A percentile compares a stretch with the other conserved stretches of the same genome.
Evolutionary conservation across 92 coral and sea anemone genomes (phyloP).

Genomic region (Desmophyllum pertusum): DNA sequence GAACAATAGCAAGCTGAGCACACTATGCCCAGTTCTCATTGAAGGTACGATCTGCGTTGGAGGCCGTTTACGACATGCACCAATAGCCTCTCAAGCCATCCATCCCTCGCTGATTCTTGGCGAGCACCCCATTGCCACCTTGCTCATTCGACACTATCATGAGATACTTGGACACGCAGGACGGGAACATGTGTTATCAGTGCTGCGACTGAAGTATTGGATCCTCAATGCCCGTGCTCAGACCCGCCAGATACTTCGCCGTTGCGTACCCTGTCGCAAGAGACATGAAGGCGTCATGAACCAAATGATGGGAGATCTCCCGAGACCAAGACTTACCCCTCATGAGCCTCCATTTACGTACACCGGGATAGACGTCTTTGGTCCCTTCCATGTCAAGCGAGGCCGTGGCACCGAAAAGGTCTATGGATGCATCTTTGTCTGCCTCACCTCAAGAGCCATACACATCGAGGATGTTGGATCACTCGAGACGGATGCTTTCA

Average conservation of each 20-base stretch:
- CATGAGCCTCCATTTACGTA: slow-evolving; percentile 4
- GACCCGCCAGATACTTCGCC: slow-evolving; percentile 18
- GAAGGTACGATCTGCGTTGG: slow-evolving; percentile 35
- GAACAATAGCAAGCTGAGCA: not conserved
- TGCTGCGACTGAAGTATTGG: slow-evolving; percentile 25
- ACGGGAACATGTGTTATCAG: slow-evolving; percentile 44
- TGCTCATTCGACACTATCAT: slow-evolving; percentile 34
- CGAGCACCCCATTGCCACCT: slow-evolving; percentile 34
- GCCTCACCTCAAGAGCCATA: slow-evolving; percentile 49
- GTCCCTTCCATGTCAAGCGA: slow-evolving; percentile 31
- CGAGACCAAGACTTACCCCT: not conserved
- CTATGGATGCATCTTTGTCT: slow-evolving; percentile 60
- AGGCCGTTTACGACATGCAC: slow-evolving; percentile 44
- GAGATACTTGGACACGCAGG: slow-evolving; percentile 36
- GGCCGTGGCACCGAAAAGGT: slow-evolving; percentile 20
- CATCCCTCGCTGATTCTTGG: slow-evolving; percentile 38
- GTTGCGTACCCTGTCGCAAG: slow-evolving; percentile 15
- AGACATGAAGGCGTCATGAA: slow-evolving; percentile 33
- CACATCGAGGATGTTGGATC: slow-evolving; percentile 63
- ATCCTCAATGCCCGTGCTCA: slow-evolving; percentile 24
- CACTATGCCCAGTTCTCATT: not conserved
- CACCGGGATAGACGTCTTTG: slow-evolving; percentile 26
- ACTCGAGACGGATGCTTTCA: slow-evolving; percentile 39
- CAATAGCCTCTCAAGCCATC: slow-evolving; percentile 28
- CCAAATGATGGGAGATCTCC: slow-evolving; percentile 4